A percentile compares a stretch with the other conserved stretches of the same genome.
Conservation (phyloP, 2,113 vertebrate species). For the Hypanus sabinus region DNA sequence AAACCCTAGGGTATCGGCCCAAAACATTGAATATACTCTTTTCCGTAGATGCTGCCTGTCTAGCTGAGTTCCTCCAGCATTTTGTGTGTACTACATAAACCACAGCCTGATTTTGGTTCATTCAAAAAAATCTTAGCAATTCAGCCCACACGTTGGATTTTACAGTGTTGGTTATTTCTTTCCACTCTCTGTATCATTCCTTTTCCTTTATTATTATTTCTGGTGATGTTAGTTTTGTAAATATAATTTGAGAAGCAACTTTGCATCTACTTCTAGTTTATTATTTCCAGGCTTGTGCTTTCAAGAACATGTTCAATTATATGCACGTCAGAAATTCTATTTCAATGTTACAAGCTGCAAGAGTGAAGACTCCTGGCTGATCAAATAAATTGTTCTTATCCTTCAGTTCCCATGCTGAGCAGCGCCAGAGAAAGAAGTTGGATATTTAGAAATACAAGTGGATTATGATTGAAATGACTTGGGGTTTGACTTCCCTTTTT, state of each 20-base stretch:
- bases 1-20: too few relatives aligned
- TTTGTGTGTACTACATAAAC: too few relatives aligned
- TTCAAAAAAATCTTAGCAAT: too few relatives aligned
- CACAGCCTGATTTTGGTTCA: too few relatives aligned
- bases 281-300: neutral
- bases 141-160: neutral
- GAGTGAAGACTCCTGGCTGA: neutral
- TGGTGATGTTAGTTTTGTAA: neutral
- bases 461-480: neutral
- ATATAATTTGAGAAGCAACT: neutral
- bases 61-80: too few relatives aligned
- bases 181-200: neutral
- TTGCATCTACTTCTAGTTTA: neutral
- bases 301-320: slow-evolving; percentile 23
- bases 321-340: neutral
- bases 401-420: neutral
- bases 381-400: slow-evolving; percentile 12
- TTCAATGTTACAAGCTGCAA: neutral
- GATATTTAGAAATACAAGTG: neutral
- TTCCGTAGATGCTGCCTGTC: too few relatives aligned
- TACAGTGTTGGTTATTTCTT: neutral
- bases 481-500: neutral
- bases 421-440: neutral
- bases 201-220: neutral
- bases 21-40: too few relatives aligned